A percentile compares a stretch with the other conserved stretches of the same genome.
These are phyloP conservation scores for Cydia fagiglandana DNA, from an alignment of 1,140 invertebrate genomes.

Conservation along the genomic window DNA sequence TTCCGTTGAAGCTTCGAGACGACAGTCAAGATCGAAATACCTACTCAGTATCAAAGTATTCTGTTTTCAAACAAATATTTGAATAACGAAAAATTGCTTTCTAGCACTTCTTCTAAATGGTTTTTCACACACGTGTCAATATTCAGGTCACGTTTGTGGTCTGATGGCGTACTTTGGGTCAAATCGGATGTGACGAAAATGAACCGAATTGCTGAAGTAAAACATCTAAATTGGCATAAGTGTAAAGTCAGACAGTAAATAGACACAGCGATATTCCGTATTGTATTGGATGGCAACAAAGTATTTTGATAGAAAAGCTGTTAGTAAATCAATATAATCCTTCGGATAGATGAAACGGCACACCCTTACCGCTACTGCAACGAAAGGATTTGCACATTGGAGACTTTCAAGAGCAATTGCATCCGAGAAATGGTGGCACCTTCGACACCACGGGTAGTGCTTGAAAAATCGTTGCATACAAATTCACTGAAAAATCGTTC, in stretches of 20 bases:
- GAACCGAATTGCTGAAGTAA: conserved; percentile 42
- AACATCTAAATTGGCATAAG: conserved; percentile 40
- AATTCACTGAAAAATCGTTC: conserved; percentile 17
- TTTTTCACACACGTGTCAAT: conserved; percentile 29
- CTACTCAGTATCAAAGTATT: neutral
- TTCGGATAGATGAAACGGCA: conserved; percentile 8
- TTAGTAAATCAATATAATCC: conserved; percentile 14
- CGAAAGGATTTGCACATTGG: conserved; percentile 12
- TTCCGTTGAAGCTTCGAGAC: neutral
- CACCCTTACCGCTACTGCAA: neutral
- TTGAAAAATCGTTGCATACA: conserved; percentile 24
- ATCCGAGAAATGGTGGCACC: conserved; percentile 9
- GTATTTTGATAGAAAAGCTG: conserved; percentile 13
- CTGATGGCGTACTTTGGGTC: conserved; percentile 40
- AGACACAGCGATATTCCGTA: neutral
- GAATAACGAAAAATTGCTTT: conserved; percentile 17
- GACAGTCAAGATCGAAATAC: neutral
- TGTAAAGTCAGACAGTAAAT: conserved; percentile 21
- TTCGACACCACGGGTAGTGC: neutral
- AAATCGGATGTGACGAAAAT: conserved; percentile 43
- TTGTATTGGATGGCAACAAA: conserved; percentile 2
- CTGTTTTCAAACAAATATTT: conserved; percentile 18
- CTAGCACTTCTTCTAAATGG: conserved; percentile 17
- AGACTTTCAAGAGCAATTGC: conserved; percentile 19
- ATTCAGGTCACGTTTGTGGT: conserved; percentile 48